Evolutionary conservation across 2,113 vertebrate genomes (phyloP).

Genomic region (Rafetus swinhoei): DNA sequence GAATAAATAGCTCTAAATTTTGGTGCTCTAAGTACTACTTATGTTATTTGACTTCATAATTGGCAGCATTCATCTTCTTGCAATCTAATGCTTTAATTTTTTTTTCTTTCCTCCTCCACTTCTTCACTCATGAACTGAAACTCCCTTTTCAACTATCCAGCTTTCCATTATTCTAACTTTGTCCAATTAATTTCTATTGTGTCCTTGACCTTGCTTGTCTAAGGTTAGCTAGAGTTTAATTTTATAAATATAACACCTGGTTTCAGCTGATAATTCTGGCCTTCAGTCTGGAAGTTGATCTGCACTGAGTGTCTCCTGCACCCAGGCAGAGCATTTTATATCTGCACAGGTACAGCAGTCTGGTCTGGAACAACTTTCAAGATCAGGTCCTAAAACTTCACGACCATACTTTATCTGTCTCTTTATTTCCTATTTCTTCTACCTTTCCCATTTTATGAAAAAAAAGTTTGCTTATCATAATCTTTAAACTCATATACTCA

Average conservation of each 20-base stretch:
- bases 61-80: neutral
- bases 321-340: neutral
- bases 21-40: neutral
- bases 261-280: neutral
- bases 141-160: neutral
- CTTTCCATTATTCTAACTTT: neutral
- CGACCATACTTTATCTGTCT: neutral
- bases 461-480: neutral
- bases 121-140: neutral
- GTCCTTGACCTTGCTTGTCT: neutral
- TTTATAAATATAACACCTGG: neutral
- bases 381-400: neutral
- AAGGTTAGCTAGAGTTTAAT: neutral
- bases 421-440: conserved; percentile 8
- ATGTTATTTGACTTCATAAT: neutral
- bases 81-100: neutral
- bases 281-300: neutral
- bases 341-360: rapidly evolving
- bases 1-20: neutral
- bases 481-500: neutral
- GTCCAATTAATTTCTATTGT: neutral
- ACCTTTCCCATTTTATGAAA: neutral
- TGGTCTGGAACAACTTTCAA: neutral
- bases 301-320: neutral
- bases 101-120: conserved; percentile 5